phyloP scores from a whole-genome alignment of 2,113 vertebrate species.

The Climacteris rufus region DNA sequence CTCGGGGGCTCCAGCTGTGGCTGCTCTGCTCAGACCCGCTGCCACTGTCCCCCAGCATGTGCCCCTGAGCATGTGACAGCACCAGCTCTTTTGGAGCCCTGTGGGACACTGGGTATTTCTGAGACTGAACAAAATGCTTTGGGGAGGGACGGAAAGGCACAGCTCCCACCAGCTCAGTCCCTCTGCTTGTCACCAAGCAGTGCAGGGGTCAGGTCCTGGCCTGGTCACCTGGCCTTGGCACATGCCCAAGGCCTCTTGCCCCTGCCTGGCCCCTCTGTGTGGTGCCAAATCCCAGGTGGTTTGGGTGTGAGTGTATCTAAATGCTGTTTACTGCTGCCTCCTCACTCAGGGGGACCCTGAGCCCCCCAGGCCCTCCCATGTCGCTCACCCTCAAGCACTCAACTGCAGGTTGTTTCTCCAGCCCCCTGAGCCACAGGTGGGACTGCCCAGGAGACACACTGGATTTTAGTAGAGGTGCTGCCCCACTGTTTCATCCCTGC shows the following conservation, averaged over 20 bases:
- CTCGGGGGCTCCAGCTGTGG: not conserved
- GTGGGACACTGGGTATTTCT: not conserved
- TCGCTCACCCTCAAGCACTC: not conserved
- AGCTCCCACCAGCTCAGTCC: accelerated
- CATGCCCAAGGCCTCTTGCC: accelerated
- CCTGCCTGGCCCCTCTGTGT: not conserved
- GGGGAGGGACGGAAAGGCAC: not conserved
- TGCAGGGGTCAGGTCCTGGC: not conserved
- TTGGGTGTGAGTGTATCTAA: not conserved
- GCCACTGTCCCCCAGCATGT: accelerated
- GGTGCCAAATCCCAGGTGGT: not conserved
- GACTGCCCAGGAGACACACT: not conserved
- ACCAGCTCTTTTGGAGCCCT: not conserved
- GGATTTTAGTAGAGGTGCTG: not conserved
- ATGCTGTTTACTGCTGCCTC: not conserved
- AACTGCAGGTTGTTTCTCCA: not conserved
- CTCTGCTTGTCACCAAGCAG: not conserved
- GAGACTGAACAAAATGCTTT: accelerated
- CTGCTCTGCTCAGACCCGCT: not conserved
- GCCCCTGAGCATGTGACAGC: accelerated
- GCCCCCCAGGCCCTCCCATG: not conserved
- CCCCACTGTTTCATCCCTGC: not conserved
- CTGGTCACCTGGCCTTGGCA: accelerated
- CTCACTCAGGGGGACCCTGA: accelerated
- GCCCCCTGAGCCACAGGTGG: not conserved